phyloP scores from a whole-genome alignment of 2,888 invertebrate species.

The Antheraea yamamai region DNA sequence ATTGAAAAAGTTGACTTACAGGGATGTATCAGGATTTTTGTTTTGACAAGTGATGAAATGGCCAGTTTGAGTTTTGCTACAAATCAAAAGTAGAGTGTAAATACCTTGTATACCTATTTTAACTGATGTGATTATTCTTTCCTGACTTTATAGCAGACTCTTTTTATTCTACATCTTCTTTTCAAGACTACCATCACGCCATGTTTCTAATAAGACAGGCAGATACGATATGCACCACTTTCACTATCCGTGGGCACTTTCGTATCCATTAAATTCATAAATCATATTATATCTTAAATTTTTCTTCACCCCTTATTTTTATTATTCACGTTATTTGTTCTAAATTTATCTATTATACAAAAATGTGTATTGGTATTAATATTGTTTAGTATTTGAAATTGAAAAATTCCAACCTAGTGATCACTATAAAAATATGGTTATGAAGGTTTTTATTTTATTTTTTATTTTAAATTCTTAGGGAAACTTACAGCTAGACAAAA shows the following conservation, averaged over 20 bases:
- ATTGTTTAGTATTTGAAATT: no score
- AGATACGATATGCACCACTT: not conserved
- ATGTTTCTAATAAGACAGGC: not conserved
- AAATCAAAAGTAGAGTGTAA: conserved; percentile 22
- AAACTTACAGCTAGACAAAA: no score
- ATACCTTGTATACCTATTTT: no score
- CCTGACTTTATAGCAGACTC: not conserved
- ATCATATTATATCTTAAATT: not conserved
- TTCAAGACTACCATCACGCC: not conserved
- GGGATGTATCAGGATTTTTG: conserved; percentile 24
- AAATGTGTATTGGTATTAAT: no score
- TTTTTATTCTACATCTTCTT: not conserved
- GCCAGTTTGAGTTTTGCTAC: conserved; percentile 47
- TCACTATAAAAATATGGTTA: no score
- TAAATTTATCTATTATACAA: no score
- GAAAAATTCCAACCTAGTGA: no score
- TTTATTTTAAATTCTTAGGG: no score
- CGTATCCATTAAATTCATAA: not conserved
- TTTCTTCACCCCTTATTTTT: not conserved
- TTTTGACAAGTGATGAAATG: conserved; percentile 43
- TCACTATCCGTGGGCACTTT: not conserved
- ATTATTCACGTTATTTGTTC: not conserved
- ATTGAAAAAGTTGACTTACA: conserved; percentile 30
- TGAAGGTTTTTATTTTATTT: no score
- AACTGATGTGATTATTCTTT: not conserved